Evolutionary conservation across 2,888 invertebrate genomes (phyloP).

Genomic region (Crematogaster levior): DNA sequence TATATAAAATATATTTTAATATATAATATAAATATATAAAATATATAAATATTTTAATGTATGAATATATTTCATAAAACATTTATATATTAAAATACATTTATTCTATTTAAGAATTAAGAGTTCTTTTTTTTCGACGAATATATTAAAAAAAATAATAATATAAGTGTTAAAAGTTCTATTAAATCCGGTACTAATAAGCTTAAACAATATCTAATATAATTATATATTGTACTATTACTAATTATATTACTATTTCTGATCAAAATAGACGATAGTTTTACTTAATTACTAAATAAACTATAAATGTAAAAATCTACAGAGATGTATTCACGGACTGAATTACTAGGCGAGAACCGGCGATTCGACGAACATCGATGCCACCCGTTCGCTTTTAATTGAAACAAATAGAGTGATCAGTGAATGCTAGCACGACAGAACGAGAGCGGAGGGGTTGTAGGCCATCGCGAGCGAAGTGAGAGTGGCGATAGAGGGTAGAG

Average conservation of each 20-base stretch:
- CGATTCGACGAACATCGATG: constrained; percentile 42
- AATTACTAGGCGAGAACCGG: constrained; percentile 26
- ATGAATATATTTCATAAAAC: background rate
- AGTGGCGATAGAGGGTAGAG: constrained; percentile 45
- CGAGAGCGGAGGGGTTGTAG: constrained; percentile 60
- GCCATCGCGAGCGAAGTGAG: constrained; percentile 37
- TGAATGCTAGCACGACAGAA: constrained; percentile 66
- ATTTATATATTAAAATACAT: background rate
- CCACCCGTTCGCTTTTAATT: constrained; percentile 78
- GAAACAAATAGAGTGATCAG: constrained; percentile 84
- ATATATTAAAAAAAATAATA: background rate
- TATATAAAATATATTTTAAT: too few species aligned
- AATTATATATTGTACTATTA: too few species aligned
- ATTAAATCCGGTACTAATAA: background rate
- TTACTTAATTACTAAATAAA: background rate
- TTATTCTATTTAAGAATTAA: background rate
- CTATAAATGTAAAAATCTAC: background rate
- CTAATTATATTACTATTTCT: too few species aligned
- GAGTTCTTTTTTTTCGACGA: background rate
- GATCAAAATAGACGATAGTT: background rate
- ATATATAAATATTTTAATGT: too few species aligned
- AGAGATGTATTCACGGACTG: background rate
- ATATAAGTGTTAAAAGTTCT: background rate
- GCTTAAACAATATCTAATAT: background rate
- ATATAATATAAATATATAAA: too few species aligned